Evolutionary conservation across 1,140 invertebrate genomes (phyloP).

Genomic region (Drosophila ogumai): DNA sequence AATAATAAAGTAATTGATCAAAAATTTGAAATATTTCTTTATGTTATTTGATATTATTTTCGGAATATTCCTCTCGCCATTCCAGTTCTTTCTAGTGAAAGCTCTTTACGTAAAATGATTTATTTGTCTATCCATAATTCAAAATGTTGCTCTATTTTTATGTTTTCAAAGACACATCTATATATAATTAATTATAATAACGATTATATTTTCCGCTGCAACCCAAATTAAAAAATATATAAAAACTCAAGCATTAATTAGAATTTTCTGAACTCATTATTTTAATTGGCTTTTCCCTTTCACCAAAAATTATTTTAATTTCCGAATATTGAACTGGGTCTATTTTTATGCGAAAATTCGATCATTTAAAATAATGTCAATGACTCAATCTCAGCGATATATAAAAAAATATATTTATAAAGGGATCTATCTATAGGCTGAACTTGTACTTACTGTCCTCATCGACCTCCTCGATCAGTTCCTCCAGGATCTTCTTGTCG

Average conservation of each 20-base stretch:
- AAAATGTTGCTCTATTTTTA: not conserved
- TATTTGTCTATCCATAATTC: not conserved
- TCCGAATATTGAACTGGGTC: not conserved
- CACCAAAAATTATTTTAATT: conserved; percentile 1
- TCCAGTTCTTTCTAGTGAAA: not conserved
- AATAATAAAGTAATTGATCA: too few relatives aligned
- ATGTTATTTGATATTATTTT: not conserved
- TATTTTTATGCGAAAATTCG: conserved; percentile 18
- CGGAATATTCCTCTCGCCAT: not conserved
- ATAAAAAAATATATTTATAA: not conserved
- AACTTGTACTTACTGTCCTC: conserved; percentile 92
- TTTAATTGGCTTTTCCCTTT: conserved; percentile 20
- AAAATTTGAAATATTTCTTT: not conserved
- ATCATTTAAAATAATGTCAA: conserved; percentile 5
- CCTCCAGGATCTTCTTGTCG: conserved; percentile 97
- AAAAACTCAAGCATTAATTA: conserved; percentile 13
- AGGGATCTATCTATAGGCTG: not conserved
- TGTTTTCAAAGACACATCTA: not conserved
- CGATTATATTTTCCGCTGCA: not conserved
- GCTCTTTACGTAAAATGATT: not conserved
- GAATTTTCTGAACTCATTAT: conserved; percentile 14
- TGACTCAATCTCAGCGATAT: not conserved
- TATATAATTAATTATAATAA: not conserved
- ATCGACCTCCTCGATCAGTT: conserved; percentile 98
- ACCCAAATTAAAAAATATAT: not conserved